phyloP scores from a whole-genome alignment of 2,888 invertebrate species.

The Schrankia costaestrigalis region DNA sequence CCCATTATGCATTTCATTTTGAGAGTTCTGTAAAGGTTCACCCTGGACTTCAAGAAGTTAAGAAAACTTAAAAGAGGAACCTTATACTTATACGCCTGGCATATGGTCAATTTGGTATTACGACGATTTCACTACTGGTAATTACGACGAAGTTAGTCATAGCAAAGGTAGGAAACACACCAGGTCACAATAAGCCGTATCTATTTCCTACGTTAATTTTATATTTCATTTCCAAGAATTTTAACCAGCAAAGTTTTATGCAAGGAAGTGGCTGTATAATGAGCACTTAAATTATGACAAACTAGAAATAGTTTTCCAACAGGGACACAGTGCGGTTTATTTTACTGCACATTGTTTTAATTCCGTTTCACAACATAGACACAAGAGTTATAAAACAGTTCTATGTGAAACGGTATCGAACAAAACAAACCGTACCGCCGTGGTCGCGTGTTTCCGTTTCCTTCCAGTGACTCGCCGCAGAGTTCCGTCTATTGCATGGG shows the following conservation, averaged over 20 bases:
- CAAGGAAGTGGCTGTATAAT: constrained; percentile 24
- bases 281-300: constrained; percentile 19
- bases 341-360: constrained; percentile 2
- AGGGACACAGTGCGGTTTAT: constrained; percentile 12
- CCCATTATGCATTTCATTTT: too few species aligned
- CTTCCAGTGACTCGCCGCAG: constrained; percentile 45
- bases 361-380: constrained; percentile 5
- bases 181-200: too few species aligned
- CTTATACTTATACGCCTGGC: too few species aligned
- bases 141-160: too few species aligned
- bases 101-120: too few species aligned
- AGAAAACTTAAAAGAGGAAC: too few species aligned
- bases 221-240: background rate
- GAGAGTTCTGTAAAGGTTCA: too few species aligned
- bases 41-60: too few species aligned
- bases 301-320: constrained; percentile 25
- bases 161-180: too few species aligned
- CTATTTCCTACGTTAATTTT: background rate
- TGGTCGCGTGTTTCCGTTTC: constrained; percentile 48
- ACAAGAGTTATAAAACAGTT: constrained; percentile 13
- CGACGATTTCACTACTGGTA: too few species aligned
- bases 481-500: constrained; percentile 43
- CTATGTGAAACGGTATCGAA: constrained; percentile 35
- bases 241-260: constrained; percentile 11
- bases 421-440: constrained; percentile 35